These are phyloP conservation scores for Drosophila prostipennis DNA, from an alignment of 2,888 invertebrate genomes.

Conservation along the genomic window DNA sequence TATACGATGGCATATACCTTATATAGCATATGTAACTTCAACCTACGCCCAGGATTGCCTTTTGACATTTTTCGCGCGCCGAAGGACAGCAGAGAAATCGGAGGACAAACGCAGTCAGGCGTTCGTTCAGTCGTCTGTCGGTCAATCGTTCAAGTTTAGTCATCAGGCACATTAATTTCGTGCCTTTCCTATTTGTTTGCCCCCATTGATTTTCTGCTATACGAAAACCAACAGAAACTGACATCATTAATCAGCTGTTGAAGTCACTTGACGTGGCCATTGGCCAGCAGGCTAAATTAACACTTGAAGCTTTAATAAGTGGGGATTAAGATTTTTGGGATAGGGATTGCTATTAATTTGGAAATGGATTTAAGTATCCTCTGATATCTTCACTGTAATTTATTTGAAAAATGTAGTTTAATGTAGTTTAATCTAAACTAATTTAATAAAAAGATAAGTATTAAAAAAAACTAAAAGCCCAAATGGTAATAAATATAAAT, in stretches of 20 bases:
- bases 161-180: slow-evolving; percentile 36
- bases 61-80: slow-evolving; percentile 64
- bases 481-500: no score
- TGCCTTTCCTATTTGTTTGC: slow-evolving; percentile 26
- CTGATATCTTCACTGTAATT: no score
- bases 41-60: slow-evolving; percentile 48
- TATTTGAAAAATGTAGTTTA: no score
- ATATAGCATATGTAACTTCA: background rate
- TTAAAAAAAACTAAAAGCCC: no score
- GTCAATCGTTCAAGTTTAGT: slow-evolving; percentile 40
- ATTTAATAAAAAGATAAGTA: no score
- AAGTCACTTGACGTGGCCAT: slow-evolving; percentile 28
- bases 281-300: slow-evolving; percentile 32
- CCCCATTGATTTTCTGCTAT: slow-evolving; percentile 61
- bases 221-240: slow-evolving; percentile 20
- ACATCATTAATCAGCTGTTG: slow-evolving; percentile 65
- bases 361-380: no score
- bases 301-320: slow-evolving; percentile 17
- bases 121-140: slow-evolving; percentile 33
- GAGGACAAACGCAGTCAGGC: slow-evolving; percentile 39
- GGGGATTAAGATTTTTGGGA: background rate
- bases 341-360: no score
- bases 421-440: no score
- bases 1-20: slow-evolving; percentile 2
- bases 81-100: slow-evolving; percentile 57